Conservation (phyloP, 2,888 invertebrate genomes). For the Oscheius sp. region DNA sequence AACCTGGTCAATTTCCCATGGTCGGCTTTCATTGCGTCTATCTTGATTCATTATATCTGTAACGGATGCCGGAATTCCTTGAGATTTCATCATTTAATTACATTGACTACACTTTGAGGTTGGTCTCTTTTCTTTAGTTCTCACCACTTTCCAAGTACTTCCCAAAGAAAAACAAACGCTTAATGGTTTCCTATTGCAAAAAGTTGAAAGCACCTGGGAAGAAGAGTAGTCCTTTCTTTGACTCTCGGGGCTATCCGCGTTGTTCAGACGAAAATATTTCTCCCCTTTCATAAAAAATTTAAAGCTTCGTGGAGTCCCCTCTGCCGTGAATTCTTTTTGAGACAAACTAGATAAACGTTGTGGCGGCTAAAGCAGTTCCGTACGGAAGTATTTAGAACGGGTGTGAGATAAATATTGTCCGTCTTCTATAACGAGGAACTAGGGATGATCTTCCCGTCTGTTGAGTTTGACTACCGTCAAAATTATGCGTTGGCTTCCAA, state of each 20-base stretch:
- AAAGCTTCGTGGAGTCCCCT: conserved; percentile 7
- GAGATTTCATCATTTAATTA: conserved; percentile 24
- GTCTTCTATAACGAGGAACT: conserved; percentile 5
- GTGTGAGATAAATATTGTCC: background rate
- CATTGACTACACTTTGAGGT: background rate
- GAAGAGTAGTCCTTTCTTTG: too few species aligned
- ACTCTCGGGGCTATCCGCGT: background rate
- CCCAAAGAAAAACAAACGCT: too few species aligned
- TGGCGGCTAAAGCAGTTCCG: conserved; percentile 23
- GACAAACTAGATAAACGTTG: conserved; percentile 29
- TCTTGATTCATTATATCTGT: conserved; percentile 31
- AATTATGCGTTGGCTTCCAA: background rate
- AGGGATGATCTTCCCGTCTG: background rate
- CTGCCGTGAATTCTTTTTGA: conserved; percentile 11
- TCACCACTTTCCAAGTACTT: too few species aligned
- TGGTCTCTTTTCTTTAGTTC: background rate
- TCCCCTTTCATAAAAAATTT: conserved; percentile 26
- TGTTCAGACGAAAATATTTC: conserved; percentile 19
- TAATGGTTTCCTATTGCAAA: too few species aligned
- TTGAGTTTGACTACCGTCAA: background rate
- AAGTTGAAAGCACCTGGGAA: too few species aligned
- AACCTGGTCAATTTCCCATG: conserved; percentile 12
- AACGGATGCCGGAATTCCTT: conserved; percentile 4
- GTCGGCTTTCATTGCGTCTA: conserved; percentile 19
- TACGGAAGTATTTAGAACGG: conserved; percentile 8